phyloP scores from a whole-genome alignment of 2,797 vertebrate species.

The Accipiter fasciatus region DNA sequence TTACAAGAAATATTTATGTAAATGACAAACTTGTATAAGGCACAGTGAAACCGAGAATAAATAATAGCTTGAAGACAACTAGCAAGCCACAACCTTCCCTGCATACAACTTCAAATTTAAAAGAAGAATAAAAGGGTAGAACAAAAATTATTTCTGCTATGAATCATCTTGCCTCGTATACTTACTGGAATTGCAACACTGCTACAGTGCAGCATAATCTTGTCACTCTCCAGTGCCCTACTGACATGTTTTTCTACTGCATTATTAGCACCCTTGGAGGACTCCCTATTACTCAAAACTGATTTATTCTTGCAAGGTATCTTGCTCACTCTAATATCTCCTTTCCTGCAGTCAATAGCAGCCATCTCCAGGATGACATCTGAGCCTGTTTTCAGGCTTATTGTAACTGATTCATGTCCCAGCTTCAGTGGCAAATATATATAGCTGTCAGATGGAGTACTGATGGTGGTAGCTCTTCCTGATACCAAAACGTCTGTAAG shows the following conservation, averaged over 20 bases:
- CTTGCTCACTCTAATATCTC: neutral
- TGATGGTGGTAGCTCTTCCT: neutral
- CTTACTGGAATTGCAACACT: neutral
- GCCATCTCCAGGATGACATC: neutral
- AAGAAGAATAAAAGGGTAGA: neutral
- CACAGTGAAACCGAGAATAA: neutral
- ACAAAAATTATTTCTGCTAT: neutral
- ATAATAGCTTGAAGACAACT: neutral
- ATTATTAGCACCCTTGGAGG: neutral
- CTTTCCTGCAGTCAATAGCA: neutral
- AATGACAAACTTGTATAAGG: neutral
- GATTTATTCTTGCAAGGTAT: neutral
- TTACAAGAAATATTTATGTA: neutral
- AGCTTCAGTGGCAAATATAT: neutral
- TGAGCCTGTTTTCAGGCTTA: neutral
- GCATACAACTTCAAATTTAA: neutral
- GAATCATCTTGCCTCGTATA: neutral
- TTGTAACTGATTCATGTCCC: neutral
- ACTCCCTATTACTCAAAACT: neutral
- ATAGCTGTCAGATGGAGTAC: neutral
- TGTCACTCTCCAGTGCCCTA: neutral
- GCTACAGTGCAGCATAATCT: neutral
- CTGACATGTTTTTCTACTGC: neutral
- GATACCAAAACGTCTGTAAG: accelerated
- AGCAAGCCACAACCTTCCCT: neutral